Evolutionary conservation across 2,113 vertebrate species (phyloP).

Genomic region (Motacilla alba): DNA sequence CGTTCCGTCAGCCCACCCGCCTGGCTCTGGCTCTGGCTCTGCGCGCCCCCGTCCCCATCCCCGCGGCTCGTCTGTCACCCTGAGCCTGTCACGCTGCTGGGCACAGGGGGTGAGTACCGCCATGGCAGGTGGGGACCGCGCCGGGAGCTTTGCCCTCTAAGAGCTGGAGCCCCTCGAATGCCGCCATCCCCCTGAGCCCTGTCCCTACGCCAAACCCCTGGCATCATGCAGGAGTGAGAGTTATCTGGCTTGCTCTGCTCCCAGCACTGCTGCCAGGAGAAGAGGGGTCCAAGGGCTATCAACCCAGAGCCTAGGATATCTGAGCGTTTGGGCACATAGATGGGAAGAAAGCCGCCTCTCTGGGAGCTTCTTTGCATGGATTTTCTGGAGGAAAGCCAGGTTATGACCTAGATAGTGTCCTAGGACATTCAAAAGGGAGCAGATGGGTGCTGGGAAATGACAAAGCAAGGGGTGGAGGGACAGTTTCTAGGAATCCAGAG

Average conservation of each 20-base stretch:
- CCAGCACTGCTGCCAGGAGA: rapidly evolving
- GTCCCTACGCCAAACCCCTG: not conserved
- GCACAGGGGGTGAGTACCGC: not conserved
- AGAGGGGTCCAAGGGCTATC: not conserved
- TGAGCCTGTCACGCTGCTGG: not conserved
- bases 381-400: not conserved
- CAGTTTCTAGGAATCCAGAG: not conserved
- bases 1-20: rapidly evolving
- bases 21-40: not conserved
- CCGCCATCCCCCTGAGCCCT: rapidly evolving
- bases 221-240: rapidly evolving
- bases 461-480: not conserved
- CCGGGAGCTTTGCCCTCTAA: not conserved
- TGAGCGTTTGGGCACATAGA: not conserved
- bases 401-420: not conserved
- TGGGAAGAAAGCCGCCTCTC: not conserved
- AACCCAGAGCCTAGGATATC: not conserved
- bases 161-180: not conserved
- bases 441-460: not conserved
- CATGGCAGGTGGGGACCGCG: rapidly evolving
- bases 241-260: not conserved
- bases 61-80: not conserved
- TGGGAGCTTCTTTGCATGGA: not conserved
- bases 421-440: not conserved
- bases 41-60: rapidly evolving